Evolutionary conservation across 2,797 vertebrate genomes (phyloP).

Genomic region (Anomalospiza imberbis): DNA sequence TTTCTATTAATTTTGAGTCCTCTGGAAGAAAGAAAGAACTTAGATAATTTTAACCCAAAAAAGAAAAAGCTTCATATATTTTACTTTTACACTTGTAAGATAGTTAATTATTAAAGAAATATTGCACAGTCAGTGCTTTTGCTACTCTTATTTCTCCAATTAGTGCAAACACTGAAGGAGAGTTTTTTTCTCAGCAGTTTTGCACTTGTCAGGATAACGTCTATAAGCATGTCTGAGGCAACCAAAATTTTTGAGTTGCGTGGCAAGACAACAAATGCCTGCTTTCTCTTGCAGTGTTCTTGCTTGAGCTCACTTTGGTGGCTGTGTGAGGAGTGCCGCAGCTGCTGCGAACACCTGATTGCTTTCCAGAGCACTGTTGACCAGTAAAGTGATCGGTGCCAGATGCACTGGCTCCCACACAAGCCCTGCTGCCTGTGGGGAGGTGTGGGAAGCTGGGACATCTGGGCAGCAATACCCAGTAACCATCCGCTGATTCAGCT

Average conservation of each 20-base stretch:
- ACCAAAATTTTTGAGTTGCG: background rate
- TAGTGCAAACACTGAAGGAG: background rate
- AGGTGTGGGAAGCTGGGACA: rapidly evolving
- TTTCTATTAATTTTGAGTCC: background rate
- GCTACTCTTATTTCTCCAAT: background rate
- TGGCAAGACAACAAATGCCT: background rate
- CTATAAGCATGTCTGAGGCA: background rate
- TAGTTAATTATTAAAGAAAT: background rate
- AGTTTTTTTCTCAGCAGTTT: background rate
- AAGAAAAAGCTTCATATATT: background rate
- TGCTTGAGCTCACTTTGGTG: background rate
- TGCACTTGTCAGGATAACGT: background rate
- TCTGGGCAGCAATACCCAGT: rapidly evolving
- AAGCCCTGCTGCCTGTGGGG: background rate
- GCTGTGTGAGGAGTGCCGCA: background rate
- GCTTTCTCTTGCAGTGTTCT: background rate
- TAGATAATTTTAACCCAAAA: background rate
- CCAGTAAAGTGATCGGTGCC: rapidly evolving
- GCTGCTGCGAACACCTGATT: background rate
- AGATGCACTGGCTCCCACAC: rapidly evolving
- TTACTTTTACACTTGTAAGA: background rate
- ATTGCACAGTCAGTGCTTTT: background rate
- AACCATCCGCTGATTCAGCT: background rate
- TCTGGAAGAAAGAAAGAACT: background rate
- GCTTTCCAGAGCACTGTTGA: rapidly evolving